Conservation (phyloP, 1,140 invertebrate species). For the Drosophila equinoxialis region DNA sequence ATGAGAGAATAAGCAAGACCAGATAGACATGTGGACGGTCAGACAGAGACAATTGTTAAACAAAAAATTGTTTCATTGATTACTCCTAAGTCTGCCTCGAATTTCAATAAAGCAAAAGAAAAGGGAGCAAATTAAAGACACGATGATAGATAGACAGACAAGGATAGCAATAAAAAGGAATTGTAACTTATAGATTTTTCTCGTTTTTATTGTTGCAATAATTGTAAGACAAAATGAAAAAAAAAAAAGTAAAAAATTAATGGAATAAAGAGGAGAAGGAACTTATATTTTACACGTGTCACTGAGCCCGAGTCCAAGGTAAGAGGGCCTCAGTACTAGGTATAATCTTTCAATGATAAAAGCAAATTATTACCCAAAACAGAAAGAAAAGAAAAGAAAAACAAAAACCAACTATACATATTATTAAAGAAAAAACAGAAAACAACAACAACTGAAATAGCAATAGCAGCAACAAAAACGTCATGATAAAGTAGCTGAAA, state of each 20-base stretch:
- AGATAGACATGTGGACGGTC: neutral
- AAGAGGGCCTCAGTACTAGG: neutral
- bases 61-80: neutral
- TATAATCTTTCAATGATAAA: constrained; percentile 39
- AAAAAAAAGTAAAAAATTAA: neutral
- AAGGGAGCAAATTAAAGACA: neutral
- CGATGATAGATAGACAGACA: neutral
- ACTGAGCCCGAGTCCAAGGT: constrained; percentile 5
- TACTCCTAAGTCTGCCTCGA: constrained; percentile 7
- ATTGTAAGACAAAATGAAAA: neutral
- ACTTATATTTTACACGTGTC: constrained; percentile 1
- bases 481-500: constrained; percentile 36
- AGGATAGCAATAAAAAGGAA: neutral
- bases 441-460: neutral
- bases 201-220: neutral
- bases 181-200: neutral
- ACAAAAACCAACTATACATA: neutral
- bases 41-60: constrained; percentile 9
- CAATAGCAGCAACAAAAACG: constrained; percentile 9
- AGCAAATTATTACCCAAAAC: constrained; percentile 29
- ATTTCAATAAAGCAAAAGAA: constrained; percentile 1
- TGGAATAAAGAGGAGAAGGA: neutral
- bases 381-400: neutral
- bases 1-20: neutral
- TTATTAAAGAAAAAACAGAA: constrained; percentile 7